phyloP scores from a whole-genome alignment of 2,113 vertebrate genomes.

The Ranitomeya imitator region DNA sequence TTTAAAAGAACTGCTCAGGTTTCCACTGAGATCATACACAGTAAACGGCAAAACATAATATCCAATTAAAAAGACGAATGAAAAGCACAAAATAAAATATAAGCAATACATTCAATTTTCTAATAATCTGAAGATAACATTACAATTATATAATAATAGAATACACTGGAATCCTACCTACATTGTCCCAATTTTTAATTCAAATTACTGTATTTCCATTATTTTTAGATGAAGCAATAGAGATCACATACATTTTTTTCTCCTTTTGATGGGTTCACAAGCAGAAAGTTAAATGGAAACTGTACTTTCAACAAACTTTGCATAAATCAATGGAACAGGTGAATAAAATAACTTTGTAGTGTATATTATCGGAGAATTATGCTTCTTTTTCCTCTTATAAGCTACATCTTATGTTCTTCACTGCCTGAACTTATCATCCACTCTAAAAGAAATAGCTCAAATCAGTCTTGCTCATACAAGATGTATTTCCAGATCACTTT shows the following conservation, averaged over 20 bases:
- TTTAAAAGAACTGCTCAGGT: constrained; percentile 12
- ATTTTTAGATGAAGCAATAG: neutral
- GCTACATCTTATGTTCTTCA: too few species aligned
- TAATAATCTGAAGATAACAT: constrained; percentile 18
- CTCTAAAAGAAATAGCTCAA: too few species aligned
- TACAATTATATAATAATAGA: neutral
- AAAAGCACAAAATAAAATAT: neutral
- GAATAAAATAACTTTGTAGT: too few species aligned
- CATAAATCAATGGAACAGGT: too few species aligned
- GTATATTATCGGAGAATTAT: too few species aligned
- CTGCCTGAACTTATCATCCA: too few species aligned
- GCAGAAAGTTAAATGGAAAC: neutral
- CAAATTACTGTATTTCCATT: neutral
- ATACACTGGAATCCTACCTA: neutral
- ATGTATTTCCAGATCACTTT: too few species aligned
- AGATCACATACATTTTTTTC: neutral
- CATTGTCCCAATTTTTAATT: neutral
- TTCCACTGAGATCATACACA: constrained; percentile 7
- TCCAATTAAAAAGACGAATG: constrained; percentile 20
- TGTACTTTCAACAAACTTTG: too few species aligned
- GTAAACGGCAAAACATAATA: constrained; percentile 19
- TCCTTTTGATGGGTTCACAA: neutral
- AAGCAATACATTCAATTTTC: constrained; percentile 8
- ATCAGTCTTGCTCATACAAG: too few species aligned
- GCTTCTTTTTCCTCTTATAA: too few species aligned